phyloP scores from a whole-genome alignment of 2,113 vertebrate genomes.

The Sebastes fasciatus region DNA sequence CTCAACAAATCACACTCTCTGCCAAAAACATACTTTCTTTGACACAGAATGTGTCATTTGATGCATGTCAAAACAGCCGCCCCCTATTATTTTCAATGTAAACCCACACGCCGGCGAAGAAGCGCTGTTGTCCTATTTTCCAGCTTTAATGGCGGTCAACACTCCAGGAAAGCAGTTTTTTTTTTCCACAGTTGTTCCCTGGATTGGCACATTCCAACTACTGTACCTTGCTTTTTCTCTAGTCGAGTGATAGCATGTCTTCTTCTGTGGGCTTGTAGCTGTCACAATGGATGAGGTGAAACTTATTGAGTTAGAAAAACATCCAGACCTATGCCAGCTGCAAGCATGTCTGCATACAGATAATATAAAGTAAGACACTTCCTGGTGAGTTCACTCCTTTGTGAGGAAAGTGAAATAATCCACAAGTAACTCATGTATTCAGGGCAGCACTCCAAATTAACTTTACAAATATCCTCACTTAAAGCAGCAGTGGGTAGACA shows the following conservation, averaged over 20 bases:
- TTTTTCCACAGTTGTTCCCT: not conserved
- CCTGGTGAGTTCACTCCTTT: not conserved
- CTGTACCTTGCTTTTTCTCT: constrained; percentile 3
- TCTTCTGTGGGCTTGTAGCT: constrained; percentile 30
- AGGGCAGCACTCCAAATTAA: not conserved
- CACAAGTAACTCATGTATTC: not conserved
- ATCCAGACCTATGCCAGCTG: constrained; percentile 6
- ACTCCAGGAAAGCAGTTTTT: not conserved
- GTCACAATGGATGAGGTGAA: constrained; percentile 21
- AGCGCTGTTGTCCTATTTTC: constrained; percentile 21
- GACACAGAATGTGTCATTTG: not conserved
- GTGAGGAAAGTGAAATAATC: constrained; percentile 9
- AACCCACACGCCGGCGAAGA: constrained; percentile 3
- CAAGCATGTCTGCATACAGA: not conserved
- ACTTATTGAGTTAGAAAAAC: constrained; percentile 16
- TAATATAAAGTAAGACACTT: constrained; percentile 4
- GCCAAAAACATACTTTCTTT: constrained; percentile 26
- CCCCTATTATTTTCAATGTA: constrained; percentile 18
- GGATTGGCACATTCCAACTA: constrained; percentile 10
- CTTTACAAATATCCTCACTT: not conserved
- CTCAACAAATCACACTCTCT: constrained; percentile 24
- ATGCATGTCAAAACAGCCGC: constrained; percentile 19
- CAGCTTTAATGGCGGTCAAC: constrained; percentile 11
- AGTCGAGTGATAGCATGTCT: not conserved
- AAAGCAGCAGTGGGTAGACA: no score